Conservation (phyloP, 2,113 vertebrate genomes). For the Sylvietta virens region DNA sequence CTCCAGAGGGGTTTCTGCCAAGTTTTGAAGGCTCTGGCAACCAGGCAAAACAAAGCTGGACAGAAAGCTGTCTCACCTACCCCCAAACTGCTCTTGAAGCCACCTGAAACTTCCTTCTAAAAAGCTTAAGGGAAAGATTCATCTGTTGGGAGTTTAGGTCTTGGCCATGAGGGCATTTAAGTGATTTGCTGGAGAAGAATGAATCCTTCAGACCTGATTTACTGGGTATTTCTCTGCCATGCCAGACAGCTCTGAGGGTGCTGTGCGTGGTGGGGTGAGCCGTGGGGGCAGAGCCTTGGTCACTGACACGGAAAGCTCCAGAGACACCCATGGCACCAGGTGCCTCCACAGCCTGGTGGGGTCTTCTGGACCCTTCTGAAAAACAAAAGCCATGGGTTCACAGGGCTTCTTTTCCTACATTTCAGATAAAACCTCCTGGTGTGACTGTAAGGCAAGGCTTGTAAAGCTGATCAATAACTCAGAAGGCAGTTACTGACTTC, state of each 20-base stretch:
- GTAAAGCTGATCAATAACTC: neutral
- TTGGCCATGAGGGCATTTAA: neutral
- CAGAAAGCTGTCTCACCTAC: neutral
- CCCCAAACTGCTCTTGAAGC: neutral
- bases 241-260: neutral
- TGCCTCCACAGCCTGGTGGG: neutral
- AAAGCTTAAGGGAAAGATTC: neutral
- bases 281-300: neutral
- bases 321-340: neutral
- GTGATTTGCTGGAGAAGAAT: neutral
- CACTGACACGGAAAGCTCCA: neutral
- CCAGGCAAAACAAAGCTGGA: neutral
- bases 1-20: neutral
- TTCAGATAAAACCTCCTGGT: neutral
- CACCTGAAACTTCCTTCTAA: neutral
- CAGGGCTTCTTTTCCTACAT: neutral
- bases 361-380: neutral
- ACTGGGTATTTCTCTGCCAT: neutral
- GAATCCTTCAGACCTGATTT: neutral
- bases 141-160: fast-evolving
- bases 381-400: neutral
- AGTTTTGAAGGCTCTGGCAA: neutral
- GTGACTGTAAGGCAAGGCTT: neutral
- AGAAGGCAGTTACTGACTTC: neutral
- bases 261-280: fast-evolving